Percentiles rank a stretch among this genome's conserved stretches.
phyloP scores from a whole-genome alignment of 1,140 invertebrate genomes.

The Apis florea region DNA sequence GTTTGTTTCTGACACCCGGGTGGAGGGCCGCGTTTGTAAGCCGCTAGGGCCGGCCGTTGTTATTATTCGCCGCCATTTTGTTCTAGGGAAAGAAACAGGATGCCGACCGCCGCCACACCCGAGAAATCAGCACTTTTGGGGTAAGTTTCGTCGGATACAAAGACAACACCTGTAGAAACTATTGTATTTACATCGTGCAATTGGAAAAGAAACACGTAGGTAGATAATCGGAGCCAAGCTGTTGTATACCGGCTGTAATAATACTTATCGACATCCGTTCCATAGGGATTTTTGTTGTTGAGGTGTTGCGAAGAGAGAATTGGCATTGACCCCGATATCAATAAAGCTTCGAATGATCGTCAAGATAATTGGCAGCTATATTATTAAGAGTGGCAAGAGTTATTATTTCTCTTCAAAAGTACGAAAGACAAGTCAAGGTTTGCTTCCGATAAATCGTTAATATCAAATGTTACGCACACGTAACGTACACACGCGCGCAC shows the following conservation, averaged over 20 bases:
- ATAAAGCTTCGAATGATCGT: constrained; percentile 29
- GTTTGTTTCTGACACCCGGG: constrained; percentile 23
- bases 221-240: background rate
- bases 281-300: constrained; percentile 17
- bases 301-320: constrained; percentile 19
- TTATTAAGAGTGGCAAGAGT: constrained; percentile 45
- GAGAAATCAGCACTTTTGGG: constrained; percentile 87
- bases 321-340: constrained; percentile 54
- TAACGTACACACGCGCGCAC: too few relatives aligned
- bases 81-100: constrained; percentile 83
- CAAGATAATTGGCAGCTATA: constrained; percentile 35
- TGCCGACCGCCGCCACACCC: constrained; percentile 85
- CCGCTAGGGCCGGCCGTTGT: constrained; percentile 75
- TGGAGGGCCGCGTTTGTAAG: constrained; percentile 41
- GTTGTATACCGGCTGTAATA: background rate
- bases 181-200: background rate
- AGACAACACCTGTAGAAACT: background rate
- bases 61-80: constrained; percentile 80
- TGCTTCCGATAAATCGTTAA: background rate
- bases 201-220: background rate
- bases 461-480: background rate
- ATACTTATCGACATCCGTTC: constrained; percentile 11
- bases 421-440: constrained; percentile 29
- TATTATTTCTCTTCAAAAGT: constrained; percentile 27
- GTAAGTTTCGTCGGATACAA: constrained; percentile 79